Percentiles rank a stretch among this genome's conserved stretches.
Conservation (phyloP, 2,888 invertebrate species). For the Toxonevra muliebris region DNA sequence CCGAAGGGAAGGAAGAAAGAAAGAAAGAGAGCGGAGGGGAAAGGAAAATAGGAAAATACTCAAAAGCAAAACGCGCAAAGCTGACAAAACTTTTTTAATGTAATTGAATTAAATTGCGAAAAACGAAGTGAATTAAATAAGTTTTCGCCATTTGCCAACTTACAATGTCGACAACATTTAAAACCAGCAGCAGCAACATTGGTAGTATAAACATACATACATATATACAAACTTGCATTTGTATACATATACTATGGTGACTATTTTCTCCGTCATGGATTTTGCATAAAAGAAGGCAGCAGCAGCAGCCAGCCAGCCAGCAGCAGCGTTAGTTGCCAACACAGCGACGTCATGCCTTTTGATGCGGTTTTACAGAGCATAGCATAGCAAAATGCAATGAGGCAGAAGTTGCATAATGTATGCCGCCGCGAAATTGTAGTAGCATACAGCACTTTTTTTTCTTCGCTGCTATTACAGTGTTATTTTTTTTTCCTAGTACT, state of each 20-base stretch:
- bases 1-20: too few species aligned
- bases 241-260: slow-evolving; percentile 29
- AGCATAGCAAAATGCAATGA: slow-evolving; percentile 53
- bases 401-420: slow-evolving; percentile 60
- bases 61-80: slow-evolving; percentile 26
- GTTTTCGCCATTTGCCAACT: slow-evolving; percentile 48
- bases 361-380: slow-evolving; percentile 54
- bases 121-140: slow-evolving; percentile 64
- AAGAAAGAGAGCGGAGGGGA: too few species aligned
- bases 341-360: slow-evolving; percentile 17
- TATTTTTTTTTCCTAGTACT: slow-evolving; percentile 15
- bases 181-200: slow-evolving; percentile 21
- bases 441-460: slow-evolving; percentile 40
- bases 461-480: background rate
- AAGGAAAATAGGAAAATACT: too few species aligned
- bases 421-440: slow-evolving; percentile 42
- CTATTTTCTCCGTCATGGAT: slow-evolving; percentile 46
- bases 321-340: slow-evolving; percentile 13
- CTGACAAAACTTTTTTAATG: slow-evolving; percentile 51
- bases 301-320: slow-evolving; percentile 36
- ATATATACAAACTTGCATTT: slow-evolving; percentile 13
- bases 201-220: slow-evolving; percentile 13
- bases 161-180: slow-evolving; percentile 43
- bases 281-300: slow-evolving; percentile 42
- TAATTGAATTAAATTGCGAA: slow-evolving; percentile 64